Conservation (phyloP, 2,888 invertebrate genomes). For the Agrochola lychnidis region DNA sequence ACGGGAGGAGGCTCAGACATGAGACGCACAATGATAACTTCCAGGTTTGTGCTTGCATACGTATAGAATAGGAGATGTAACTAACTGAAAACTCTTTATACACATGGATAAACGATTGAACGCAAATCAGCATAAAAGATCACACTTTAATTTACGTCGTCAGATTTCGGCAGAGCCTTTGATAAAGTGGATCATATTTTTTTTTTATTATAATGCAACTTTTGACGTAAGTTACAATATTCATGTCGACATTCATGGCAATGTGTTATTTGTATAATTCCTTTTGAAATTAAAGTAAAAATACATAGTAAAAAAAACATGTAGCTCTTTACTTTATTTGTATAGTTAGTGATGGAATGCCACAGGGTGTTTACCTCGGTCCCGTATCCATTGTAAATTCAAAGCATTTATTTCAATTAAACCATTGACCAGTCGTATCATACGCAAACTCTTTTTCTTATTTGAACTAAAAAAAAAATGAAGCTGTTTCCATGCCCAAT, state of each 20-base stretch:
- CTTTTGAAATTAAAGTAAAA: neutral
- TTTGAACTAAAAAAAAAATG: too few relatives aligned
- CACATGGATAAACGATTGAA: neutral
- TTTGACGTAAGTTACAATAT: neutral
- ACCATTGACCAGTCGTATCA: neutral
- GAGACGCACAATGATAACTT: constrained; percentile 98
- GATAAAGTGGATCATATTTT: neutral
- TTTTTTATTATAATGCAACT: neutral
- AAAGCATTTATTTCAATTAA: neutral
- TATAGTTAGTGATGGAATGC: neutral
- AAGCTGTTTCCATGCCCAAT: too few relatives aligned
- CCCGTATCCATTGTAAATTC: neutral
- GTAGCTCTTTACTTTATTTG: neutral
- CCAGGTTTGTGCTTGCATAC: constrained; percentile 91
- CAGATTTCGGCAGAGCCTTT: constrained; percentile 4
- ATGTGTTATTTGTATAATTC: neutral
- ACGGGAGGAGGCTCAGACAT: constrained; percentile 96
- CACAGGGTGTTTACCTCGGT: constrained; percentile 17
- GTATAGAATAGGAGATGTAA: neutral
- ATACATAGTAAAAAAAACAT: too few relatives aligned
- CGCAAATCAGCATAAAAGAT: neutral
- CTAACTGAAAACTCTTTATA: neutral
- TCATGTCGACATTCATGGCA: neutral
- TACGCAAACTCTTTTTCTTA: too few relatives aligned
- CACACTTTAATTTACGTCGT: neutral